Conservation (phyloP, 2,113 vertebrate genomes). For the Strigops habroptila region DNA sequence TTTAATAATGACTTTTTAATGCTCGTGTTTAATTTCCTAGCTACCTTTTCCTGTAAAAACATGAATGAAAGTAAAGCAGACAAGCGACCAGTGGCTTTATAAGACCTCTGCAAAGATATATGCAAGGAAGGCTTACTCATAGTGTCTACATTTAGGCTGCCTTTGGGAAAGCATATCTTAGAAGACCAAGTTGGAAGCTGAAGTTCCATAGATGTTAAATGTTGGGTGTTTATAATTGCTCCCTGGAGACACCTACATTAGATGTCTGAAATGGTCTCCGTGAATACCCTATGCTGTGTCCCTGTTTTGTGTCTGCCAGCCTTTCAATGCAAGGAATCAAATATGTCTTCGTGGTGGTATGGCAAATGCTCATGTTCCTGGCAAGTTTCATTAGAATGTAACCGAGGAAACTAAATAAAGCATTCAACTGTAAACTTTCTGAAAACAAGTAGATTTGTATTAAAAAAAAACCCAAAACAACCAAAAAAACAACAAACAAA, state of each 20-base stretch:
- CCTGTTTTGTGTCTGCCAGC: background rate
- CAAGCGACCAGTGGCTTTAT: background rate
- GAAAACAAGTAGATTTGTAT: background rate
- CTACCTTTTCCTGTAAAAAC: background rate
- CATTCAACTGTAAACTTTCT: background rate
- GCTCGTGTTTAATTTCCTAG: background rate
- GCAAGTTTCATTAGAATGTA: background rate
- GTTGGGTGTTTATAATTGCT: background rate
- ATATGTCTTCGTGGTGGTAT: background rate
- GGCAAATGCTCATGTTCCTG: background rate
- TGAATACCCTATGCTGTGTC: background rate
- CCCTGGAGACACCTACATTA: background rate
- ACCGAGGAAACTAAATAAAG: background rate
- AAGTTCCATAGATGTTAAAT: background rate
- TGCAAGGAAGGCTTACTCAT: background rate
- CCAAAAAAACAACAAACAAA: too few species aligned
- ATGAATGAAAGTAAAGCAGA: background rate
- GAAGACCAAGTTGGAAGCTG: background rate
- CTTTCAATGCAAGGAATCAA: background rate
- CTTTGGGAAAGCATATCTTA: background rate
- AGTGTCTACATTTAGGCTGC: background rate
- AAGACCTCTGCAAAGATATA: background rate
- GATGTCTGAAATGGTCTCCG: background rate
- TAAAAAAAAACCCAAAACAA: background rate
- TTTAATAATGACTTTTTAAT: background rate